Evolutionary conservation across 1,140 invertebrate species (phyloP), one percentile per base, ranked within the genome.

Genomic region (Ylistrum balloti): DNA sequence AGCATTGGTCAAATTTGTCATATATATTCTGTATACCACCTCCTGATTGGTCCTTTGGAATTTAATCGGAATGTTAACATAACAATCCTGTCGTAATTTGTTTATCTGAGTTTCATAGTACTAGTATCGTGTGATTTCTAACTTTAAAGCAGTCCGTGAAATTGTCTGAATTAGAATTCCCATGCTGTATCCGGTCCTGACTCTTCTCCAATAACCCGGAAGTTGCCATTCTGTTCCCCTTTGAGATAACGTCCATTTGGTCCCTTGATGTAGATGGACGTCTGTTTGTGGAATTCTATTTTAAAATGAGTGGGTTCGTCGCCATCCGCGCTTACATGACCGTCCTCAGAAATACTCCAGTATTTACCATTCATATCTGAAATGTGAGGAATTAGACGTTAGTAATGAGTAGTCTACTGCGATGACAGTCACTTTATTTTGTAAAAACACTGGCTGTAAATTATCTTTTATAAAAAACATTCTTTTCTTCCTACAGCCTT

Each of bases 161-260:
- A 33, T 10, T 86, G 5, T 0, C 17, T 33, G 28, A 86, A 7
- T 92, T 95, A 96, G 91, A 94, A 96, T 90, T 96, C 96, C 95
- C 95, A 96, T 56, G 94, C 86, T 13, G 94, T 93, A 20, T 90
- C 88, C 33, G 93, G 33, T 86, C 92, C 91, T 11, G 95, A 56
- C 34, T 98, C 98, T 89, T 97, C 97, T 0, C 86, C 91, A 17
- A 88, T 45, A 3, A 87, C 97, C 95, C 98, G 98, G 97, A 99
- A 98, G 90, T 97, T 97, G 86, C 99, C 99, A 96, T 99, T 99
- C 97, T 99, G 99, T 94, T 98, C 98, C 89, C 99, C 98, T 90
- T 98, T 97, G 90, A 99, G 96, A 96, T 99, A 99, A 94, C 97
- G 97, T 85, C 98, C 98, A 91, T 96, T 96, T 11, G 95, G 95